These are phyloP conservation scores for Limnephilus rhombicus DNA, from an alignment of 2,888 invertebrate genomes.

Conservation along the genomic window DNA sequence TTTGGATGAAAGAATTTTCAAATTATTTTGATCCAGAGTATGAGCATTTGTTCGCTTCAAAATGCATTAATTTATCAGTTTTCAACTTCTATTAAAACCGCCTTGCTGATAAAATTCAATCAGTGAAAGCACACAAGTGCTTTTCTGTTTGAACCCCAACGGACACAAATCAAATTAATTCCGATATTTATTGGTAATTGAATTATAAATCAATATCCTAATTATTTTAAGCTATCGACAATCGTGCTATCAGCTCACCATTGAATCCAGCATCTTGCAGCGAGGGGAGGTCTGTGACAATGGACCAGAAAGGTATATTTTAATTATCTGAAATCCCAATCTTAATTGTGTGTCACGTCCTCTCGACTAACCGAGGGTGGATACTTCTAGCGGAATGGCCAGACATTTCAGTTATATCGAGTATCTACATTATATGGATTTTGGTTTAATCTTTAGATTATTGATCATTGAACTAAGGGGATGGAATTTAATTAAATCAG, in stretches of 20 bases:
- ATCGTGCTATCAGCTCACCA: neutral
- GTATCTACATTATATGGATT: neutral
- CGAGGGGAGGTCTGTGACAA: slow-evolving; percentile 4
- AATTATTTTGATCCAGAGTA: no score
- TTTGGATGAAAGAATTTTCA: no score
- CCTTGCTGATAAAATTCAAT: neutral
- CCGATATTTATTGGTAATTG: neutral
- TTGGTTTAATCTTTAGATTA: neutral
- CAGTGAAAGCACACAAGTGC: neutral
- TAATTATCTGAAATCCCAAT: slow-evolving; percentile 62
- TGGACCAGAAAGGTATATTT: slow-evolving; percentile 55
- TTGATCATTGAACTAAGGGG: neutral
- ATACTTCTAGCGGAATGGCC: neutral
- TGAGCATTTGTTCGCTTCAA: no score
- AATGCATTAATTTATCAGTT: no score
- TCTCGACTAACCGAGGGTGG: slow-evolving; percentile 18
- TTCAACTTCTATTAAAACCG: neutral
- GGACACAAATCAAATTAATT: neutral
- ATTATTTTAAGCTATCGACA: neutral
- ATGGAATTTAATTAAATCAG: neutral
- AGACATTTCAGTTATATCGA: slow-evolving; percentile 8
- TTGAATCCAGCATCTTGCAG: neutral
- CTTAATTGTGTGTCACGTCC: slow-evolving; percentile 62
- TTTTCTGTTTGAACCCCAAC: neutral
- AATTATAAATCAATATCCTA: neutral